Evolutionary conservation across 2,888 invertebrate species (phyloP).

Genomic region (Linnaemya vulpina): DNA sequence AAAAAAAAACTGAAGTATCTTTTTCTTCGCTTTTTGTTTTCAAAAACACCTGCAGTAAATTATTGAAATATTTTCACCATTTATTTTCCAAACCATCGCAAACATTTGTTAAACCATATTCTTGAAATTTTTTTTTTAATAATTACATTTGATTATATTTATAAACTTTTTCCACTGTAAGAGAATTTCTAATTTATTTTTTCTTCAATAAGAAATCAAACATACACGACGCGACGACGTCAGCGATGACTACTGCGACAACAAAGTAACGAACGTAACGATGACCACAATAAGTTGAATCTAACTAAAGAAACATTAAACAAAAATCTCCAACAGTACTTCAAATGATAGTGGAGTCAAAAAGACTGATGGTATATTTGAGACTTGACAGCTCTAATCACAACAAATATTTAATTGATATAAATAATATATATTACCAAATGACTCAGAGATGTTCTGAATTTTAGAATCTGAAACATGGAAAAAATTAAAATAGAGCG

Average conservation of each 20-base stretch:
- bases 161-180: conserved; percentile 37
- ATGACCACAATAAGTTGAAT: conserved; percentile 67
- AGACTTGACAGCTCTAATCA: conserved; percentile 58
- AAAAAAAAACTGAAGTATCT: conserved; percentile 16
- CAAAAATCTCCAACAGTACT: conserved; percentile 63
- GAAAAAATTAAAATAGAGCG: conserved; percentile 37
- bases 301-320: conserved; percentile 63
- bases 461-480: conserved; percentile 4
- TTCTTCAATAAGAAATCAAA: conserved; percentile 30
- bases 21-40: conserved; percentile 27
- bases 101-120: conserved; percentile 14
- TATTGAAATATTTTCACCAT: conserved; percentile 58
- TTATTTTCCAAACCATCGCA: conserved; percentile 15
- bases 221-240: conserved; percentile 66
- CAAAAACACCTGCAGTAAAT: conserved; percentile 65
- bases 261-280: conserved; percentile 66
- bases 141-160: conserved; percentile 61
- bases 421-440: conserved; percentile 27
- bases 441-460: conserved; percentile 60
- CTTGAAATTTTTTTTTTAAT: conserved; percentile 12
- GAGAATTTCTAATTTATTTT: conserved; percentile 48
- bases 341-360: conserved; percentile 60
- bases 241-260: conserved; percentile 65
- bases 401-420: conserved; percentile 60
- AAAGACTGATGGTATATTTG: conserved; percentile 34